Base-by-base conservation (phyloP, 2,888 invertebrate genomes). In the Caenorhabditis sp. region DNA sequence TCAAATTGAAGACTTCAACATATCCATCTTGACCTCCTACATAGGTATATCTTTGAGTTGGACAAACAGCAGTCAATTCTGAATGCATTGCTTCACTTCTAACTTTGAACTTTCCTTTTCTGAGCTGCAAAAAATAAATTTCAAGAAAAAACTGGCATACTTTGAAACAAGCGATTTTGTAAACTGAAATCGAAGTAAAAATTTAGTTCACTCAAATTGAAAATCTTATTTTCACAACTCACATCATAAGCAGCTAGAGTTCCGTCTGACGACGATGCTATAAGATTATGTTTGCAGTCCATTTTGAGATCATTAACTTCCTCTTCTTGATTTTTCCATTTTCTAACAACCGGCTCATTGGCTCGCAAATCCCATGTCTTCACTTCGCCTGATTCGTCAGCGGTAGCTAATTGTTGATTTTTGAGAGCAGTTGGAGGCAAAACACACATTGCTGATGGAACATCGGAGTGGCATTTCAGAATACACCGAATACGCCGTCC, bases 71-170 rank as follows among this genome's bases (percentile, higher is more conserved):
- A 27, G 80, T 76, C 53, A 85, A 70, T 58, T 85, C 84, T 43
- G 81, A 81, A 67, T 82, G 80, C 82, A 84, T 83, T n/a, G 68
- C 58, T 63, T 85, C 84, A 59, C 82, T 82, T 27, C 76, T 63
- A 38, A 84, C 58, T 23, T 69, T 56, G 61, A 83, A 59, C 61
- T 83, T 82, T 23, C 69, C 64, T 58, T 75, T 75, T 54, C 75
- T 59, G 14, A 70, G 49, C 65, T 65, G 49, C 4, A 63, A 57
- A 58, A n/a, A 31, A 7, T 10, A 31, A 7, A 31, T 31, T 31
- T 31, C 10, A 4, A 31, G 31, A 31, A 31, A 31, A 10, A 7
- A 7, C 10, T 31, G 10, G 31, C 31, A 7, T 31, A 7, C 31
- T n/a, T n/a, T n/a, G n/a, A n/a, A n/a, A n/a, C n/a, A n/a, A n/a